Base-by-base conservation (phyloP, 2,797 vertebrate genomes). In the Myripristis murdjan region DNA sequence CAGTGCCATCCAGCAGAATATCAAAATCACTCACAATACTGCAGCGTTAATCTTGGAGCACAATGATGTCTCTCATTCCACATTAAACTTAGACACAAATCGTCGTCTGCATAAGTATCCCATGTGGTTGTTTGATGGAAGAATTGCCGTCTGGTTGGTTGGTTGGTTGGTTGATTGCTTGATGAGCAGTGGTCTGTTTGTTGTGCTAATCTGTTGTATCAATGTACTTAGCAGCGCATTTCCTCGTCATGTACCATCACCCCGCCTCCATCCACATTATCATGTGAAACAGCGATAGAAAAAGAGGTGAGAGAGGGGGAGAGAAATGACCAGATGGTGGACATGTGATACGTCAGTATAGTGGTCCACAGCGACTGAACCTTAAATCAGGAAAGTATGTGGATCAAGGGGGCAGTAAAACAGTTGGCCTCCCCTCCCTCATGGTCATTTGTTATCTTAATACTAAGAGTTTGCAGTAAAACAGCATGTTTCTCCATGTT, bases 1-100 rank as follows among this genome's bases (percentile, higher is more conserved):
- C 75, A 78, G 47, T 81, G 46, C 56, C 77, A 68, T 81, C 86
- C 80, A 72, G 70, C 87, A 83, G 90, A 87, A 86, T 71, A 90
- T 89, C 78, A 89, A 78, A 51, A 87, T 88, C 79, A 81, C 78
- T 59, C 69, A 79, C 65, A 79, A 82, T 76, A 20, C 59, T 46
- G 53, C 63, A 20, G 18, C 47, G 65, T 72, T 89, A 87, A 87
- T 85, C 71, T 83, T 81, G 63, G 69, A 33, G 11, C 66, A 73
- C 75, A 82, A 62, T 24, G 76, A 81, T 73, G 46, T 78, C 55
- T 78, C 66, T 78, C 59, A 67, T 53, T 70, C 39, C 43, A 31
- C 53, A 20, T 73, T 80, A 76, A 49, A 77, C 79, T 70, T 64
- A 68, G 74, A 82, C 72, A 58, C 57, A 56, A 73, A 77, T 81